Percentiles rank a stretch among this genome's conserved stretches.
Conservation (phyloP, 2,113 vertebrate genomes). For the Protobothrops flavoviridis region DNA sequence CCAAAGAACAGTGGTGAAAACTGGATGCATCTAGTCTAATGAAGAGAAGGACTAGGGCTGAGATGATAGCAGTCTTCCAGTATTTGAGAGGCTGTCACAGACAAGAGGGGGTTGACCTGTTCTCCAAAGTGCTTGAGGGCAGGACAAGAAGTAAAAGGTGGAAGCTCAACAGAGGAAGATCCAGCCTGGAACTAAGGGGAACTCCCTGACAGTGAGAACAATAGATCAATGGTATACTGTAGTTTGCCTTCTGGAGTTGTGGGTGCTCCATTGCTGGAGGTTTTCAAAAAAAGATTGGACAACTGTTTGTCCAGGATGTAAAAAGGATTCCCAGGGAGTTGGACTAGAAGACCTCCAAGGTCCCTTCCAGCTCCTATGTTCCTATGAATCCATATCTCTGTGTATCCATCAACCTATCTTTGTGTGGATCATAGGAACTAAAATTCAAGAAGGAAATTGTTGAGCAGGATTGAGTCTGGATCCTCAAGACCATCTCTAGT, state of each 20-base stretch:
- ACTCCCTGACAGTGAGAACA: too few species aligned
- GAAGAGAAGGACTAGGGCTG: too few species aligned
- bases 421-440: neutral
- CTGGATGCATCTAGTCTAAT: too few species aligned
- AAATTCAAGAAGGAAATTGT: neutral
- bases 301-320: neutral
- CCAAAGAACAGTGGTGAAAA: too few species aligned
- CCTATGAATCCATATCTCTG: neutral
- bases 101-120: too few species aligned
- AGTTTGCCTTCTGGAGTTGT: neutral
- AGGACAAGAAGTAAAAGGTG: too few species aligned
- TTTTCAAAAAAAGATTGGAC: neutral
- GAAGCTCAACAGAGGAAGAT: too few species aligned
- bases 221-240: neutral
- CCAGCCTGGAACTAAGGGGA: too few species aligned
- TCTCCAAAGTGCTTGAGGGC: too few species aligned
- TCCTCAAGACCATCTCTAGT: constrained; percentile 11
- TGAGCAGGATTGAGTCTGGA: constrained; percentile 8
- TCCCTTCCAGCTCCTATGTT: neutral
- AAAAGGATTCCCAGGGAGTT: neutral
- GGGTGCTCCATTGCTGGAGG: neutral
- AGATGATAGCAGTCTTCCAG: too few species aligned
- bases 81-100: too few species aligned
- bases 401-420: neutral
- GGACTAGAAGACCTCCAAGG: neutral